phyloP scores from a whole-genome alignment of 2,888 invertebrate genomes.

The Himalopsyche anomala region DNA sequence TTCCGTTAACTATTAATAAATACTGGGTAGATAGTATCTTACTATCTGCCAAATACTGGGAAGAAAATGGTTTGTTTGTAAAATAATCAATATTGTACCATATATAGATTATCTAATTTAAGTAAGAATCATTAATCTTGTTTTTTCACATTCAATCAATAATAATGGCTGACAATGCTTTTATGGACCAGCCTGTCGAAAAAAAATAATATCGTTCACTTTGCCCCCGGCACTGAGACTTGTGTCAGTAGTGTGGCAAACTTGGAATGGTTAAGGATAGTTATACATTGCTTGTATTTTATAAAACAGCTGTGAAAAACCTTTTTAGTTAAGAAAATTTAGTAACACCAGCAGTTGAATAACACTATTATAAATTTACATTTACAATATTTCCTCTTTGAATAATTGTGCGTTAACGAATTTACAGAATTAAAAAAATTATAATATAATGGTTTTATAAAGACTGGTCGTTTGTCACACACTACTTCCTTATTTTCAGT shows the following conservation, averaged over 20 bases:
- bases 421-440: too few relatives aligned
- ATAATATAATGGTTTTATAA: too few relatives aligned
- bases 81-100: not conserved
- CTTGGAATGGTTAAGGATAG: not conserved
- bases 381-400: too few relatives aligned
- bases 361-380: too few relatives aligned
- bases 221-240: not conserved
- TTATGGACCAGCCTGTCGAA: slow-evolving; percentile 28
- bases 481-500: too few relatives aligned
- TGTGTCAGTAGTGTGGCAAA: not conserved
- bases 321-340: not conserved
- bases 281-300: not conserved
- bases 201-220: slow-evolving; percentile 18
- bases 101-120: not conserved
- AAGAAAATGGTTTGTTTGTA: not conserved
- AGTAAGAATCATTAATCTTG: not conserved
- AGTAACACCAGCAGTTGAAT: too few relatives aligned
- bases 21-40: too few relatives aligned
- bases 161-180: not conserved
- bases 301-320: not conserved
- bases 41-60: not conserved
- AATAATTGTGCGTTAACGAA: too few relatives aligned
- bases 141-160: not conserved
- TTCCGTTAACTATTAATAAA: too few relatives aligned
- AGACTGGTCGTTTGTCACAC: too few relatives aligned